Evolutionary conservation across 2,113 vertebrate genomes (phyloP).

Genomic region (Donacobius atricapilla): DNA sequence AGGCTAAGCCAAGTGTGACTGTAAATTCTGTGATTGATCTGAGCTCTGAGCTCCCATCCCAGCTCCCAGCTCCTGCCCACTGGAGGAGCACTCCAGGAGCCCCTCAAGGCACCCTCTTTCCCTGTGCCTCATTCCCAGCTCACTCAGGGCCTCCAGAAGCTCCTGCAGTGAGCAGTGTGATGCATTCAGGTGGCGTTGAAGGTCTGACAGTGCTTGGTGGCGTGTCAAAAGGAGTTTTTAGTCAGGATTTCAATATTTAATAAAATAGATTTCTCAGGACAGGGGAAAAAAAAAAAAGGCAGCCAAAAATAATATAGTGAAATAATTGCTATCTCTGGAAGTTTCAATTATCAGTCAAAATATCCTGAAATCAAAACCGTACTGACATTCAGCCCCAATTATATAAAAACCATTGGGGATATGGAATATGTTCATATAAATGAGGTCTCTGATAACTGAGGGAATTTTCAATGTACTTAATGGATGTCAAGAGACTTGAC

Average conservation of each 20-base stretch:
- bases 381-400: constrained; percentile 53
- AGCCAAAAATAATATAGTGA: neutral
- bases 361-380: constrained; percentile 58
- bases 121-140: neutral
- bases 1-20: neutral
- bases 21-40: neutral
- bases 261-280: neutral
- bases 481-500: constrained; percentile 61
- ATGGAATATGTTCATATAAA: constrained; percentile 51
- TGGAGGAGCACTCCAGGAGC: neutral
- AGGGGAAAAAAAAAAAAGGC: neutral
- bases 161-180: neutral
- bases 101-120: neutral
- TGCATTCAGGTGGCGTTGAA: neutral
- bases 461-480: constrained; percentile 58
- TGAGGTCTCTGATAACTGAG: constrained; percentile 54
- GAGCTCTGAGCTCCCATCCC: neutral
- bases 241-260: neutral
- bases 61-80: neutral
- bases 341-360: constrained; percentile 62
- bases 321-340: constrained; percentile 41
- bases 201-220: neutral
- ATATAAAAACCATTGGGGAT: constrained; percentile 31
- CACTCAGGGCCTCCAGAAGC: accelerated
- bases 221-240: neutral